Conservation (phyloP, 2,888 invertebrate genomes). For the Acanthopleura granulata region DNA sequence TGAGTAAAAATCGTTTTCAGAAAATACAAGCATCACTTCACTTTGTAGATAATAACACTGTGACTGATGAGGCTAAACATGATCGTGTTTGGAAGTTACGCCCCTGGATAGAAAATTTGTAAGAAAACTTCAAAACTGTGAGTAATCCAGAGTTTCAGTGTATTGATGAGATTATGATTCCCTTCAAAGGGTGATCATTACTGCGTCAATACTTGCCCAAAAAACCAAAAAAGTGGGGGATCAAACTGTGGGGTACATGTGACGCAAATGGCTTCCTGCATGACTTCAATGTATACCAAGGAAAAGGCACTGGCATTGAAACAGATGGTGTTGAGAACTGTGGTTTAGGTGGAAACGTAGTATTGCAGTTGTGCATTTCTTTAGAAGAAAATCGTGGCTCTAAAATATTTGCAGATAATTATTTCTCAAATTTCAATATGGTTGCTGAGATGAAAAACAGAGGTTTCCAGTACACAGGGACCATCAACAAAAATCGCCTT, state of each 20-base stretch:
- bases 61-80: not conserved
- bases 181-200: slow-evolving; percentile 14
- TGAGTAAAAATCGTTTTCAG: slow-evolving; percentile 8
- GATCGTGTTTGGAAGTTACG: slow-evolving; percentile 17
- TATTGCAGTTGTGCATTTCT: slow-evolving; percentile 8
- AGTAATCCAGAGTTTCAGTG: not conserved
- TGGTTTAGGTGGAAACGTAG: slow-evolving; percentile 19
- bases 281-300: slow-evolving; percentile 19
- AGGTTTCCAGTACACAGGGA: slow-evolving; percentile 18
- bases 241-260: slow-evolving; percentile 6
- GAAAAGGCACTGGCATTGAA: slow-evolving; percentile 19
- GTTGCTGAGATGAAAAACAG: not conserved
- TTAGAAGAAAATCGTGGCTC: not conserved
- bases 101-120: not conserved
- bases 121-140: not conserved
- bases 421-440: slow-evolving; percentile 3
- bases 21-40: not conserved
- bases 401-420: slow-evolving; percentile 20
- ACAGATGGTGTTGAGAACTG: not conserved
- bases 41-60: slow-evolving; percentile 13
- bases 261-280: slow-evolving; percentile 17
- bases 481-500: slow-evolving; percentile 13
- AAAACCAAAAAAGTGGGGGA: no score
- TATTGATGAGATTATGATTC: slow-evolving; percentile 18
- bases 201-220: slow-evolving; percentile 4